A percentile compares a stretch with the other conserved stretches of the same genome.
Evolutionary conservation across 2,113 vertebrate species (phyloP).

Genomic region (Rhabdomys dilectus): DNA sequence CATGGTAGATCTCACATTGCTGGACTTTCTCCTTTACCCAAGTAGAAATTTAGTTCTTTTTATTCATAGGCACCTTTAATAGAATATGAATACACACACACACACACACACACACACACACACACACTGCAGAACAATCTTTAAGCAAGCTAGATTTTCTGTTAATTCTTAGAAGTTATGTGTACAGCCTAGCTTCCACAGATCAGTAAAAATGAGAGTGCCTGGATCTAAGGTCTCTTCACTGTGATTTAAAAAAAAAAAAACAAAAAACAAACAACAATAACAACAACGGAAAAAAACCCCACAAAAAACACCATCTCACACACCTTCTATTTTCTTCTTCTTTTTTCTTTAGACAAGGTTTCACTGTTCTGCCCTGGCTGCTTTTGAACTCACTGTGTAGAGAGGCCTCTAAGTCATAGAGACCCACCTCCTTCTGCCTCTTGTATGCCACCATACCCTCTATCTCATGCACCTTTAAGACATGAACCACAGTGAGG

Average conservation of each 20-base stretch:
- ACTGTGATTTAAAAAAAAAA: neutral
- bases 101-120: no score
- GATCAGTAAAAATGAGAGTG: constrained; percentile 20
- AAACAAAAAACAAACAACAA: no score
- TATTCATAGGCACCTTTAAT: neutral
- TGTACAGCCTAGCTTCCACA: neutral
- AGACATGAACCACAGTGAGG: neutral
- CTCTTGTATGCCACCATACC: neutral
- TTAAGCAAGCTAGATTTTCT: constrained; percentile 27
- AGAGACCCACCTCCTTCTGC: neutral
- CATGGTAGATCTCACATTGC: neutral
- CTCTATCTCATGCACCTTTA: neutral
- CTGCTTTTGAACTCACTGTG: neutral
- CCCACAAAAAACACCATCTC: neutral
- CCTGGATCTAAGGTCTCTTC: neutral
- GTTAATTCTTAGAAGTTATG: neutral
- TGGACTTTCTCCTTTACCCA: neutral
- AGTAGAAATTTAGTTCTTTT: constrained; percentile 35
- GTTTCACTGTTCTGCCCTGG: neutral
- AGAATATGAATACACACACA: neutral
- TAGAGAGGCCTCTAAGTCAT: neutral
- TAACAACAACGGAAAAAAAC: neutral
- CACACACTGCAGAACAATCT: neutral
- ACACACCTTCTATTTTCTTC: neutral
- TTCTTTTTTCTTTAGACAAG: neutral